Evolutionary conservation across 2,113 vertebrate species (phyloP).

Genomic region (Tretioscincus oriximinensis): DNA sequence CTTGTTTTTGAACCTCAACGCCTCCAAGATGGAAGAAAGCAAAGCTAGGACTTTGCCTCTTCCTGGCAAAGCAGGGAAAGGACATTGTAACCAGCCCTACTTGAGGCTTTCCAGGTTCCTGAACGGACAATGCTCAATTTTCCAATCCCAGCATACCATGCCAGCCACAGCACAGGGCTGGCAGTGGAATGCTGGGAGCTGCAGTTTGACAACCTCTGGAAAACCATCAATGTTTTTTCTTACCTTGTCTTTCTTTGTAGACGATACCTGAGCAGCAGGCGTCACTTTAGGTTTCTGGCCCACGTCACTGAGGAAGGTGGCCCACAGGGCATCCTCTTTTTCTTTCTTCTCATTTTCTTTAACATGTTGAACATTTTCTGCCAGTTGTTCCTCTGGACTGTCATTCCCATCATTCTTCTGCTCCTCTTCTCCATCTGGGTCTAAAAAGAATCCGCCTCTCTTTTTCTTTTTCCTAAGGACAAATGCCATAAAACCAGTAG

Average conservation of each 20-base stretch:
- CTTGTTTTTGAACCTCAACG: no score
- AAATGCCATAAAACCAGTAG: not conserved
- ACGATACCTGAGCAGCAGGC: not conserved
- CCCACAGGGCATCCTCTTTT: constrained; percentile 95
- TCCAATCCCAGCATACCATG: no score
- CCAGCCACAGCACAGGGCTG: no score
- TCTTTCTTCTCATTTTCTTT: constrained; percentile 70
- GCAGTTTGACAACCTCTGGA: no score
- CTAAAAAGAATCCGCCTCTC: constrained; percentile 70
- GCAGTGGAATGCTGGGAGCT: no score
- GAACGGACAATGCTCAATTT: no score
- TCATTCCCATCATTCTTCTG: constrained; percentile 47
- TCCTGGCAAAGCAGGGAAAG: no score
- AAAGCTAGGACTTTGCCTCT: no score
- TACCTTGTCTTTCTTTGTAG: constrained; percentile 52
- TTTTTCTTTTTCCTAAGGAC: constrained; percentile 84
- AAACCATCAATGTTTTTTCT: accelerated
- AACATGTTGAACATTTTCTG: not conserved
- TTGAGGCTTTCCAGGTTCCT: no score
- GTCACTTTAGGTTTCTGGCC: constrained; percentile 76
- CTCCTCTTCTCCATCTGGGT: constrained; percentile 54
- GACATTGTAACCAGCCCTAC: no score
- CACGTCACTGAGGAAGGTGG: constrained; percentile 92
- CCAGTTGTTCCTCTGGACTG: constrained; percentile 51
- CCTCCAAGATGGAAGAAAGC: no score